These are phyloP conservation scores for Myathropa florea DNA, from an alignment of 2,888 invertebrate genomes.

Conservation along the genomic window DNA sequence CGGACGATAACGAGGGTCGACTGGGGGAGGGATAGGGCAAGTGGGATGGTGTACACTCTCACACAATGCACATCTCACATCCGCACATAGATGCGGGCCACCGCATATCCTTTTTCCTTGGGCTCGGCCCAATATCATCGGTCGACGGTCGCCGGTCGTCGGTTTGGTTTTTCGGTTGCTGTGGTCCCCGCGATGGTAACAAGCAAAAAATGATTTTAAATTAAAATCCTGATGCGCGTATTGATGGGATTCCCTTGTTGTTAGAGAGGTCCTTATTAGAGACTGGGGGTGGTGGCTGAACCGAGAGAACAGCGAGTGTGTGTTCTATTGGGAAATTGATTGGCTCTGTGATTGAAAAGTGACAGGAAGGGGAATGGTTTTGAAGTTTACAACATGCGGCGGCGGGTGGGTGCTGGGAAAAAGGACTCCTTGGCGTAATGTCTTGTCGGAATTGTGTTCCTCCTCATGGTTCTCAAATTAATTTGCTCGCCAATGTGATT, in stretches of 20 bases:
- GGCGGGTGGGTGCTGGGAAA: neutral
- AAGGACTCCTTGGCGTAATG: neutral
- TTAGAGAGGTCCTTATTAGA: constrained; percentile 63
- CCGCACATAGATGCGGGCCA: constrained; percentile 71
- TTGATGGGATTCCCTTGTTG: constrained; percentile 62
- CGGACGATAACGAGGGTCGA: neutral
- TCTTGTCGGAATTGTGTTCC: constrained; percentile 49
- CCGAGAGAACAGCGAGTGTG: neutral
- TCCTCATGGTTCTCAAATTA: constrained; percentile 67
- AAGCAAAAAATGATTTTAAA: constrained; percentile 71
- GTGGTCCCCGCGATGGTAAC: constrained; percentile 69
- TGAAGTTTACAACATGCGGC: constrained; percentile 4
- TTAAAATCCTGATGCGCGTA: constrained; percentile 71
- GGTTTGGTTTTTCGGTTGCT: constrained; percentile 71
- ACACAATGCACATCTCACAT: constrained; percentile 65
- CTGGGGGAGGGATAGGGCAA: neutral
- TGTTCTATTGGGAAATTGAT: constrained; percentile 61
- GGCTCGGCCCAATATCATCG: constrained; percentile 59
- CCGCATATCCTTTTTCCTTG: constrained; percentile 70
- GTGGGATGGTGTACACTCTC: constrained; percentile 4
- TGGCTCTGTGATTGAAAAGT: constrained; percentile 69
- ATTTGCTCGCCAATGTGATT: constrained; percentile 68
- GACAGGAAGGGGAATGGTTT: constrained; percentile 38
- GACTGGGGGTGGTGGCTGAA: neutral
- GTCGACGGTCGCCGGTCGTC: constrained; percentile 2